Conservation (phyloP, 2,888 invertebrate genomes). For the Chymomyza caudatula region DNA sequence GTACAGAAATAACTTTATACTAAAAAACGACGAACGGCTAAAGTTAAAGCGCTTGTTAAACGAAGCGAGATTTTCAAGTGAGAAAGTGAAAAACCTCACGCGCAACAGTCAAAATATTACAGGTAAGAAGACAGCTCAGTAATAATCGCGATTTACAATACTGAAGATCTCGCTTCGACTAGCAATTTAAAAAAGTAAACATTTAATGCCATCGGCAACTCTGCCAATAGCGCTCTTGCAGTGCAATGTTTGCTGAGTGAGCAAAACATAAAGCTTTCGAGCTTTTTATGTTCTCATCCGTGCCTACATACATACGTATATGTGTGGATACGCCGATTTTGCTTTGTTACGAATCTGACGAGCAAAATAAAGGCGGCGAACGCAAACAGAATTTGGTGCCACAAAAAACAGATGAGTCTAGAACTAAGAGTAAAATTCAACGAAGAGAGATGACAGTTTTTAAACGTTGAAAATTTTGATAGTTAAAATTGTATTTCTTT, state of each 20-base stretch:
- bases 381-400: background rate
- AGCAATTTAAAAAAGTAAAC: background rate
- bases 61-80: too few relatives aligned
- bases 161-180: too few relatives aligned
- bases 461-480: too few relatives aligned
- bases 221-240: background rate
- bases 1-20: too few relatives aligned
- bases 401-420: background rate
- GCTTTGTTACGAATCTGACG: background rate
- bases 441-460: background rate
- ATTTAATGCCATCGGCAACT: background rate
- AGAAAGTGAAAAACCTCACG: too few relatives aligned
- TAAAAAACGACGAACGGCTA: too few relatives aligned
- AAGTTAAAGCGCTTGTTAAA: too few relatives aligned
- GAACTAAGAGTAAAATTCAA: background rate
- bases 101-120: too few relatives aligned
- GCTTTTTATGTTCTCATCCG: background rate
- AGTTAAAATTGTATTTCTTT: too few relatives aligned
- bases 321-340: background rate
- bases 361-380: background rate
- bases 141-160: too few relatives aligned
- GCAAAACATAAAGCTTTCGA: background rate
- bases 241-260: background rate
- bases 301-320: background rate
- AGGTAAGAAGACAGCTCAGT: too few relatives aligned